phyloP scores from a whole-genome alignment of 2,113 vertebrate genomes.

The Bothrops jararaca region DNA sequence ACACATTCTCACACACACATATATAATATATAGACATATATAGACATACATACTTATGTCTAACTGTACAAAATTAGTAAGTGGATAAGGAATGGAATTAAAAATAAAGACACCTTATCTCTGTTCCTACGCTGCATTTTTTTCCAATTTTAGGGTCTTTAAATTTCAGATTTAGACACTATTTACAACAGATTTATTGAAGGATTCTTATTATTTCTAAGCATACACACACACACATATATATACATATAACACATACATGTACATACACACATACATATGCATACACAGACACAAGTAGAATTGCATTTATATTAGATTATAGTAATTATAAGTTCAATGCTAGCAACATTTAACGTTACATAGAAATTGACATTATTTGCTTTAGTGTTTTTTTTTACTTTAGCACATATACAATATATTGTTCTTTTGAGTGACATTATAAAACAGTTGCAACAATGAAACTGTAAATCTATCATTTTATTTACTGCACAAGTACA shows the following conservation, averaged over 20 bases:
- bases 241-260: too few relatives aligned
- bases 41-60: background rate
- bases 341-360: background rate
- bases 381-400: background rate
- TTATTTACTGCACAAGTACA: slow-evolving; percentile 13
- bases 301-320: background rate
- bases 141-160: background rate
- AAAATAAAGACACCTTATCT: background rate
- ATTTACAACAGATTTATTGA: background rate
- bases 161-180: background rate
- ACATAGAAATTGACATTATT: background rate
- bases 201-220: background rate
- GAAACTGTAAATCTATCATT: slow-evolving; percentile 6
- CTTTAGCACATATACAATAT: slow-evolving; percentile 10
- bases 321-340: background rate
- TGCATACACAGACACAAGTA: background rate
- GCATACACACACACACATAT: background rate
- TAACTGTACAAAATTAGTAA: slow-evolving; percentile 13
- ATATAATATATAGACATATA: background rate
- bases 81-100: background rate
- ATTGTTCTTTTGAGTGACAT: background rate
- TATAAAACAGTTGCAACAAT: slow-evolving; percentile 8
- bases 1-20: background rate
- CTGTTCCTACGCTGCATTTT: background rate
- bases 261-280: background rate